Base-by-base conservation (phyloP, 2,888 invertebrate species). In the Conus canariensis region DNA sequence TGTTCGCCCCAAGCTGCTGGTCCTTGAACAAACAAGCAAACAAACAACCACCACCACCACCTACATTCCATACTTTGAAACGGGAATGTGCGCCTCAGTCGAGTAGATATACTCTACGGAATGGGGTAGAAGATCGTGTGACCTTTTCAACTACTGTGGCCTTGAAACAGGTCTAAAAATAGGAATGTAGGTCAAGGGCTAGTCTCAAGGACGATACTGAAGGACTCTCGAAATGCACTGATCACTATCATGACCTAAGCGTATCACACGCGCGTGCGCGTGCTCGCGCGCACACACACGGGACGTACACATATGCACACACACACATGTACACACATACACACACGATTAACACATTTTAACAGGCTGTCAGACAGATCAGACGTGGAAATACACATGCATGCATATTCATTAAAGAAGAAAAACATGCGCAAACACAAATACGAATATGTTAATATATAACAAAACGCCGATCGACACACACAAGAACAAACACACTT, bases 131-230 rank as follows among this genome's bases (percentile, higher is more conserved):
- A 25, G 25, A 30, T 22, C 10, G 19, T 83, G 82, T 83, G 82
- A 83, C 82, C 82, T 83, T 83, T 22, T 22, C 6, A 83, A 83
- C 22, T 58, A 19, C 56, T 22, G 82, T 83, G 58, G 58, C 82
- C 58, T 83, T 83, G n/a, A 83, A 56, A 83, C 82, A 83, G 82
- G 82, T 83, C 82, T 56, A 83, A 56, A 22, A 83, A 83, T 83
- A 83, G 56, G 22, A 56, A 19, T 83, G 82, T 10, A 58, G 19
- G 58, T 9, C 56, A 7, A 22, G 22, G 19, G 9, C 19, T 9
- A 12, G 45, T 14, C 10, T 45, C 80, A 30, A 30, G 56, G 56
- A 8, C 82, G 8, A 58, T 14, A 3, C 16, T 58, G 82, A 83
- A 83, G 56, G 8, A 83, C 9, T 80, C 16, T n/a, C 74, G 19